Evolutionary conservation across 2,888 invertebrate species (phyloP).

Genomic region (Oasisia sp.): DNA sequence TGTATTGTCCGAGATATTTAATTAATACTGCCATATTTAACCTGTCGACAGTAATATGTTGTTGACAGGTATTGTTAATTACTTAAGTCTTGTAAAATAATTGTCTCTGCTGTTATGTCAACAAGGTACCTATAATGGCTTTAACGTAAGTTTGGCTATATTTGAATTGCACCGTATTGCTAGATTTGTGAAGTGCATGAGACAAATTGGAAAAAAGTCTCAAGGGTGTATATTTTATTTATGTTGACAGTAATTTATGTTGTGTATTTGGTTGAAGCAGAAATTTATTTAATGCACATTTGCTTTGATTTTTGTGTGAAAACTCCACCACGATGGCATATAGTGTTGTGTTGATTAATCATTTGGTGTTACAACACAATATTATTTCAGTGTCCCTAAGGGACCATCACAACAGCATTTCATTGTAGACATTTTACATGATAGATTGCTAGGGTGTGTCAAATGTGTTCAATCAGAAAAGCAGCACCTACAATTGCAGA

Average conservation of each 20-base stretch:
- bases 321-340: background rate
- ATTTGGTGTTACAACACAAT: background rate
- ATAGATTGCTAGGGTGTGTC: background rate
- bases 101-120: background rate
- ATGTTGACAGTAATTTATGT: background rate
- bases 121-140: background rate
- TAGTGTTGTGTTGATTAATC: background rate
- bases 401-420: background rate
- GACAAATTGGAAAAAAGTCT: too few species aligned
- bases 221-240: too few species aligned
- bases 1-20: background rate
- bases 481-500: background rate
- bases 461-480: constrained; percentile 3
- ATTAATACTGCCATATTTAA: constrained; percentile 17
- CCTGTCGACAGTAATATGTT: background rate
- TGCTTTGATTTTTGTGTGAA: background rate
- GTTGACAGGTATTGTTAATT: background rate
- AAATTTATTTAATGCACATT: background rate
- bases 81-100: background rate
- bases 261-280: background rate
- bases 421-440: background rate
- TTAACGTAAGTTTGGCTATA: background rate
- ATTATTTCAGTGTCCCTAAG: background rate
- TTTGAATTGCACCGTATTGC: background rate
- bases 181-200: background rate